Percentiles rank a stretch among this genome's conserved stretches.
phyloP scores from a whole-genome alignment of 2,888 invertebrate species.

The Augochlorella aurata region DNA sequence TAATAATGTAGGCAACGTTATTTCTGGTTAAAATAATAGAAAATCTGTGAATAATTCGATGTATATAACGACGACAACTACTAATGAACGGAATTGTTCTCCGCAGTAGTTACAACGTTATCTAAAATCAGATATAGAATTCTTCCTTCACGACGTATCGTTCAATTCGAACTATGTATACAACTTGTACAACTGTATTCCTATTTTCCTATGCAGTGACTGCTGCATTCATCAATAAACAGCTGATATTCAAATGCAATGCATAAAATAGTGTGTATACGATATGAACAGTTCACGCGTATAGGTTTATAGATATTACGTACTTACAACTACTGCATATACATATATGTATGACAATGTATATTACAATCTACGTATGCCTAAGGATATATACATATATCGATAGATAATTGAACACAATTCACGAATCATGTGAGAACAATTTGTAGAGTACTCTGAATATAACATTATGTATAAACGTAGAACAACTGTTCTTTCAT shows the following conservation, averaged over 20 bases:
- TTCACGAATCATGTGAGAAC: conserved; percentile 29
- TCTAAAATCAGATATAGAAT: conserved; percentile 35
- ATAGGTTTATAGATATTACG: background rate
- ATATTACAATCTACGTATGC: background rate
- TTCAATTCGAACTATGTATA: conserved; percentile 37
- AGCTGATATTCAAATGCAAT: conserved; percentile 50
- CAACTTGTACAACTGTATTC: conserved; percentile 41
- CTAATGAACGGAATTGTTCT: conserved; percentile 17
- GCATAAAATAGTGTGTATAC: conserved; percentile 36
- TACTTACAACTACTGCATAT: conserved; percentile 13
- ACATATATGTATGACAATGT: too few relatives aligned
- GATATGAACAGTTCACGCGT: conserved; percentile 21
- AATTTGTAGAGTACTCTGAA: background rate
- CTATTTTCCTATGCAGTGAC: background rate
- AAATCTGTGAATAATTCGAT: background rate
- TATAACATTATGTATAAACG: background rate
- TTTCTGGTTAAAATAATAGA: background rate
- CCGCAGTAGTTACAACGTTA: conserved; percentile 35
- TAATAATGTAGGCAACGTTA: background rate
- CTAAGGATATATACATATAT: background rate
- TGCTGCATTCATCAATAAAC: conserved; percentile 36
- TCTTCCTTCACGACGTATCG: conserved; percentile 22
- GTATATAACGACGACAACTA: conserved; percentile 8
- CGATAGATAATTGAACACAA: background rate
- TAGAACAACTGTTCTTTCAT: too few relatives aligned